phyloP scores from a whole-genome alignment of 2,797 vertebrate species.

The Anisognathus igniventris region DNA sequence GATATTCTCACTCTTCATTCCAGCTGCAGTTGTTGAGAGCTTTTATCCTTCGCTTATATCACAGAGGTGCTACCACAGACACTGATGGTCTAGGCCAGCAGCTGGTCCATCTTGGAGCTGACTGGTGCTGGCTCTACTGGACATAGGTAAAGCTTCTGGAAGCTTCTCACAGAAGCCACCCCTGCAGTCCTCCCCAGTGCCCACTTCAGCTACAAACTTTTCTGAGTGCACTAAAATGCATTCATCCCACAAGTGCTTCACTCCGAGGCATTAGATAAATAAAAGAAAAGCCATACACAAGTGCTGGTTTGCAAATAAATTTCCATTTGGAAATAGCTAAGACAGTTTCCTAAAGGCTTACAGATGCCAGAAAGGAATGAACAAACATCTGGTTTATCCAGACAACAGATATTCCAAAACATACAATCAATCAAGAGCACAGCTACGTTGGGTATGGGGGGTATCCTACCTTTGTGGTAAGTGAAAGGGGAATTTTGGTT shows the following conservation, averaged over 20 bases:
- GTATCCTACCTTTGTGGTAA: neutral
- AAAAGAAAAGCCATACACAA: neutral
- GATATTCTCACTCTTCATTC: neutral
- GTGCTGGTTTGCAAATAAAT: neutral
- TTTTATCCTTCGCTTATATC: too few relatives aligned
- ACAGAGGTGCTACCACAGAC: too few relatives aligned
- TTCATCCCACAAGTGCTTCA: neutral
- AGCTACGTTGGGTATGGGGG: fast-evolving
- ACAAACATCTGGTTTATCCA: neutral
- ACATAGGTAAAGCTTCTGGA: neutral
- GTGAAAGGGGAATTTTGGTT: neutral
- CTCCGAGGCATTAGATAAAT: neutral
- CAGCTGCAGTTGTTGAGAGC: neutral
- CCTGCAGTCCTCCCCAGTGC: neutral
- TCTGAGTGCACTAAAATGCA: neutral
- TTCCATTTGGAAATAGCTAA: neutral
- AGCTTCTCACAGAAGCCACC: neutral
- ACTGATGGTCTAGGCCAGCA: neutral
- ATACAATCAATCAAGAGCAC: neutral
- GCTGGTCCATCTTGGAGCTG: neutral
- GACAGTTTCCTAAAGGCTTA: neutral
- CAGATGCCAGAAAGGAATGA: neutral
- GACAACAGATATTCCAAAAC: neutral
- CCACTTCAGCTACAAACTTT: neutral
- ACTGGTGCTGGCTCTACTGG: neutral